phyloP scores from a whole-genome alignment of 2,888 invertebrate species.

The Mesorhabditis belari region DNA sequence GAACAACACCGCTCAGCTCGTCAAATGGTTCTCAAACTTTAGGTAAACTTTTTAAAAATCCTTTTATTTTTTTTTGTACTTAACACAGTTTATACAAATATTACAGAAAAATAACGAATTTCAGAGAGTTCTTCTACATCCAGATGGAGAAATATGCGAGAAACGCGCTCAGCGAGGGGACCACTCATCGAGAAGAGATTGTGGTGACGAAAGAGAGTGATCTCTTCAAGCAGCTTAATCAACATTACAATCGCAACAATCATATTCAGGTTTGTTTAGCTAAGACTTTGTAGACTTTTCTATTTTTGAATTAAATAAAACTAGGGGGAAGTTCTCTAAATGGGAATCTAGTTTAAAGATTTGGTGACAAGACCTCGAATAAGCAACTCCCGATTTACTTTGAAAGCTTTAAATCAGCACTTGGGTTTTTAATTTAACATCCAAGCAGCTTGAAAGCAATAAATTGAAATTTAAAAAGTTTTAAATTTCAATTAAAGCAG shows the following conservation, averaged over 20 bases:
- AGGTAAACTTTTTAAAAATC: constrained; percentile 65
- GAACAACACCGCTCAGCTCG: constrained; percentile 99
- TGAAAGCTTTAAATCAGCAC: no score
- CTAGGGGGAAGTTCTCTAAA: background rate
- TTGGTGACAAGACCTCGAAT: background rate
- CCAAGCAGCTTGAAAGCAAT: no score
- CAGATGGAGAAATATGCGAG: constrained; percentile 99
- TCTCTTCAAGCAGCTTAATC: constrained; percentile 90
- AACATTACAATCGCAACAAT: constrained; percentile 96
- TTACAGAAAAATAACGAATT: no score
- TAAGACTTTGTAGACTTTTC: no score
- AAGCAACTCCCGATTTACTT: no score
- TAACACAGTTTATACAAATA: constrained; percentile 18
- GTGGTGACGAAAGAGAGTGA: constrained; percentile 91
- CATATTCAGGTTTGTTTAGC: constrained; percentile 73
- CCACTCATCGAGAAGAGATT: constrained; percentile 74
- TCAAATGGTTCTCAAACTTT: constrained; percentile 99
- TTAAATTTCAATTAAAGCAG: no score
- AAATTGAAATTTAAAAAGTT: no score
- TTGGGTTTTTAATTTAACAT: no score
- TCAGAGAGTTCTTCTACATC: constrained; percentile 98
- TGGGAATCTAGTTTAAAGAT: background rate
- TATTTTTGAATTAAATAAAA: background rate
- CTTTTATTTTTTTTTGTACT: background rate
- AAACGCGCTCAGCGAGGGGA: constrained; percentile 92